phyloP scores from a whole-genome alignment of 2,888 invertebrate species.

The Drosophila setosimentum region DNA sequence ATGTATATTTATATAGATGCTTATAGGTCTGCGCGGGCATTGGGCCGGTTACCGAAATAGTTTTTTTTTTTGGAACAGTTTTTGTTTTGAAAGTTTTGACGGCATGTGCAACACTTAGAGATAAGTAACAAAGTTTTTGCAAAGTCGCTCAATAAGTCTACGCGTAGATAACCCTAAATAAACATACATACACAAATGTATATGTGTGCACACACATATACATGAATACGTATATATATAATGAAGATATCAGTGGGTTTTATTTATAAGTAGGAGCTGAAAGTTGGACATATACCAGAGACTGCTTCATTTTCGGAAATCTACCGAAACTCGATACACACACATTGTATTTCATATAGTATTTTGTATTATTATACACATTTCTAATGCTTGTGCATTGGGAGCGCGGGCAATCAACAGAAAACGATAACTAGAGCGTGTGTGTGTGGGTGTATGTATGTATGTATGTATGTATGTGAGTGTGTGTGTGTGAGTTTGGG shows the following conservation, averaged over 20 bases:
- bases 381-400: conserved; percentile 46
- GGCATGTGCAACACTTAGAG: conserved; percentile 80
- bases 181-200: conserved; percentile 24
- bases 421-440: conserved; percentile 43
- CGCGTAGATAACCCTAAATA: conserved; percentile 24
- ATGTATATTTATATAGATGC: conserved; percentile 21
- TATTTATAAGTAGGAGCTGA: conserved; percentile 30
- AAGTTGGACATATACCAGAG: conserved; percentile 50
- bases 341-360: conserved; percentile 14
- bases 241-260: conserved; percentile 48
- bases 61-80: conserved; percentile 54
- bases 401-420: conserved; percentile 36
- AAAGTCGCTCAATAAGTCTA: conserved; percentile 49
- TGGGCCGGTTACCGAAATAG: conserved; percentile 26
- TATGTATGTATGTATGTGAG: conserved; percentile 4
- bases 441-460: conserved; percentile 6
- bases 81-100: conserved; percentile 56
- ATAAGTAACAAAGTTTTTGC: conserved; percentile 70
- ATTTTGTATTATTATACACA: conserved; percentile 52
- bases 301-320: conserved; percentile 32
- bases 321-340: conserved; percentile 31
- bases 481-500: conserved; percentile 32
- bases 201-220: background rate
- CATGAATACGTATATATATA: conserved; percentile 28
- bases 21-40: conserved; percentile 28